These are phyloP conservation scores for Anadara kagoshimensis DNA, from an alignment of 1,140 invertebrate species.

Conservation along the genomic window DNA sequence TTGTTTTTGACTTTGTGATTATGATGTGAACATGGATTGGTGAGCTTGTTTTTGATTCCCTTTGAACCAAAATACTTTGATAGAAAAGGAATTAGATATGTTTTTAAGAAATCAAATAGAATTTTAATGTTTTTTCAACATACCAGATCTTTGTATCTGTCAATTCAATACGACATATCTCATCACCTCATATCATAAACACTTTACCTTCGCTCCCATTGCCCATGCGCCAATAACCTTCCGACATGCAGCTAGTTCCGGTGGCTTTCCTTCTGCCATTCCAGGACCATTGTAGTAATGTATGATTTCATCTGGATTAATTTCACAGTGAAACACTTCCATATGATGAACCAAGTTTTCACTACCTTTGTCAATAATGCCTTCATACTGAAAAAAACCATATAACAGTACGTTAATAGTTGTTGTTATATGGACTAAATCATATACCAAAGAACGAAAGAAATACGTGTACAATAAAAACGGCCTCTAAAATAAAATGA, in stretches of 20 bases:
- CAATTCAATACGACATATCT: too few species aligned
- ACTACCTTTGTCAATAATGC: slow-evolving; percentile 57
- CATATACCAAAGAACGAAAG: neutral
- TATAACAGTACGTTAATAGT: neutral
- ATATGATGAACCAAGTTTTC: slow-evolving; percentile 95
- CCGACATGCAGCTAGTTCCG: slow-evolving; percentile 82
- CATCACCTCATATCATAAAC: neutral
- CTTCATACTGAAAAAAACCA: slow-evolving; percentile 65
- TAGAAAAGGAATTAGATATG: too few species aligned
- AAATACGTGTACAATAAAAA: neutral
- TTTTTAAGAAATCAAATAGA: too few species aligned
- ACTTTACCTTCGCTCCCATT: slow-evolving; percentile 89
- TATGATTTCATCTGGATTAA: slow-evolving; percentile 73
- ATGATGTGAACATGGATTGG: too few species aligned
- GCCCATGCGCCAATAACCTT: slow-evolving; percentile 97
- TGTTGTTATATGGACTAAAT: neutral
- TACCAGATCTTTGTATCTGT: too few species aligned
- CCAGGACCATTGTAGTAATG: slow-evolving; percentile 87
- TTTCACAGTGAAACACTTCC: slow-evolving; percentile 97
- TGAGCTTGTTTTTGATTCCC: too few species aligned
- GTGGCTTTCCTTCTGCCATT: slow-evolving; percentile 80
- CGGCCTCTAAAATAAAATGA: neutral
- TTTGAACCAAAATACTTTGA: too few species aligned
- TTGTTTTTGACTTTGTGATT: too few species aligned
- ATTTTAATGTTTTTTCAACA: too few species aligned